These are phyloP conservation scores for Phrixothrix hirtus DNA, from an alignment of 2,888 invertebrate genomes.

Conservation along the genomic window DNA sequence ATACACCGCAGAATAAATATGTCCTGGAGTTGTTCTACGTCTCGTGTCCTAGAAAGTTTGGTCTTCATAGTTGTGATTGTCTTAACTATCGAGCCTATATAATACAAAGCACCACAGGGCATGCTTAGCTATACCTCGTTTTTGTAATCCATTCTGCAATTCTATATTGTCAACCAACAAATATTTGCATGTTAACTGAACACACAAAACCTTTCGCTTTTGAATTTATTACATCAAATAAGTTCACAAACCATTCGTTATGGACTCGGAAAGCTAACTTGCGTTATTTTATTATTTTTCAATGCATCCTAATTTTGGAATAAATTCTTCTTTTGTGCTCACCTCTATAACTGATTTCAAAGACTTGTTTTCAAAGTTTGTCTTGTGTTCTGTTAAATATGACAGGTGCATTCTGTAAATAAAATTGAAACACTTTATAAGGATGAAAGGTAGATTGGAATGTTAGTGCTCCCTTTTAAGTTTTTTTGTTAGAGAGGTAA, in stretches of 20 bases:
- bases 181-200: background rate
- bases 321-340: too few species aligned
- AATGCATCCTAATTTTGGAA: too few species aligned
- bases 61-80: conserved; percentile 30
- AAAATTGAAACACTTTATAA: background rate
- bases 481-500: background rate
- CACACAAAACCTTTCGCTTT: too few species aligned
- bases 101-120: conserved; percentile 15
- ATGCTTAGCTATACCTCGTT: conserved; percentile 16
- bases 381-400: conserved; percentile 9
- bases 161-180: background rate
- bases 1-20: conserved; percentile 30
- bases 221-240: background rate
- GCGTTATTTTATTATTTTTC: background rate
- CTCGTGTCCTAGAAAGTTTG: conserved; percentile 27
- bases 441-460: background rate
- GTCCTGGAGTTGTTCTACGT: conserved; percentile 29
- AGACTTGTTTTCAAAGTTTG: conserved; percentile 11
- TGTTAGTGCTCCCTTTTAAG: background rate
- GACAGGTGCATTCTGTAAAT: background rate
- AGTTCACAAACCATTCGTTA: background rate
- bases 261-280: background rate
- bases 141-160: conserved; percentile 4
- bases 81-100: conserved; percentile 26
- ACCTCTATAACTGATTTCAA: too few species aligned